A percentile compares a stretch with the other conserved stretches of the same genome.
phyloP scores from a whole-genome alignment of 2,888 invertebrate genomes.

The Maniola hyperantus region DNA sequence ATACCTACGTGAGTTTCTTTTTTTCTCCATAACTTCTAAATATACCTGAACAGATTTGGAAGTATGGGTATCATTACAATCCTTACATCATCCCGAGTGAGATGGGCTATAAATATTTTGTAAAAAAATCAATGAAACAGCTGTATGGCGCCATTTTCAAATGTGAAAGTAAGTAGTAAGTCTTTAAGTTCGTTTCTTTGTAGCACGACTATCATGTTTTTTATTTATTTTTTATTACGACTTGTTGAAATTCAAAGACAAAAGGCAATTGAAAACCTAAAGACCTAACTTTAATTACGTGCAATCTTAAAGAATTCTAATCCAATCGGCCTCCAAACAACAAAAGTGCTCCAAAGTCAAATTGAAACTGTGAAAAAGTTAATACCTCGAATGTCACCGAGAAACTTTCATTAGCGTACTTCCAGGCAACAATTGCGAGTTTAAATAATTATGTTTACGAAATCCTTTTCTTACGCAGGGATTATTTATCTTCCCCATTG shows the following conservation, averaged over 20 bases:
- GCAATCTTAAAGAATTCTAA: constrained; percentile 16
- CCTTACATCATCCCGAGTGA: too few relatives aligned
- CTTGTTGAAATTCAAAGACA: not conserved
- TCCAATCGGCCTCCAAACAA: constrained; percentile 48
- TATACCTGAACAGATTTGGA: too few relatives aligned
- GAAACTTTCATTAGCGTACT: constrained; percentile 74
- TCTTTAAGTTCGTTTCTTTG: too few relatives aligned
- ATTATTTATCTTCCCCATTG: constrained; percentile 81
- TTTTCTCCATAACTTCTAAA: too few relatives aligned
- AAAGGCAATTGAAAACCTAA: not conserved
- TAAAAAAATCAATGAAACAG: too few relatives aligned
- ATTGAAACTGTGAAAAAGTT: constrained; percentile 67
- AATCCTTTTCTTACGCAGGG: constrained; percentile 80
- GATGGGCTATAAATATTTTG: too few relatives aligned
- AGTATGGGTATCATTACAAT: too few relatives aligned
- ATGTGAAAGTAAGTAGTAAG: too few relatives aligned
- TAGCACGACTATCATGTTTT: too few relatives aligned
- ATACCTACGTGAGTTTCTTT: too few relatives aligned
- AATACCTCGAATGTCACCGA: constrained; percentile 65
- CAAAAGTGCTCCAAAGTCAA: constrained; percentile 56
- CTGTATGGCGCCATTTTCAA: too few relatives aligned
- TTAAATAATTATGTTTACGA: constrained; percentile 81
- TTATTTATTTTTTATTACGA: not conserved
- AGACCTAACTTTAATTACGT: too few relatives aligned
- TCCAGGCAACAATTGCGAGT: constrained; percentile 76